Evolutionary conservation across 2,797 vertebrate species (phyloP), one percentile per base, ranked within the genome.

Genomic region (Steatocranus sp.): DNA sequence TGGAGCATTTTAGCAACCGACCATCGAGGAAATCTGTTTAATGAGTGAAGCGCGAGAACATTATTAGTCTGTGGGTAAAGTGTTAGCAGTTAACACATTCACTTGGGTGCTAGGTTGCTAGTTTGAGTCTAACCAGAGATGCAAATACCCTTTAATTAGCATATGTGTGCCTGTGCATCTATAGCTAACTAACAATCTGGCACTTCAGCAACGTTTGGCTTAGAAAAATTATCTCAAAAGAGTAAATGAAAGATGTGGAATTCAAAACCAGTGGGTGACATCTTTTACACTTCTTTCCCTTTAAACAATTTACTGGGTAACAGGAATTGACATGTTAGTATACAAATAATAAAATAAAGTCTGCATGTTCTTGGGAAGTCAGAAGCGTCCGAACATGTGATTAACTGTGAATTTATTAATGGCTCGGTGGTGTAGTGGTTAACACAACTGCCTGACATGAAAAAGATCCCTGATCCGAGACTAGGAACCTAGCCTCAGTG

Each of bases 381-480:
- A 0, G 0, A 12, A 36, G 18, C 1, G 1, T n/a, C 32, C 11
- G 6, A 61, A 36, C 32, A 61, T 36, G 4, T 34, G 30, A 58
- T 58, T 58, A 58, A 61, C 56, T 38, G 7, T 63, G 34, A 66
- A 41, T 66, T 66, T 63, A 36, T 63, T 63, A 6, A 7, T 41
- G 34, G 18, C 58, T 63, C 4, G 2, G 34, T 63, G 34, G 34
- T 66, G 61, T 41, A 66, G 34, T 41, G n/a, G n/a, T 66, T 66
- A 66, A 41, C 34, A 66, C 34, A 66, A 38, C 32, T 63, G 32
- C 18, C 58, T 63, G 32, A 63, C n/a, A 38, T 38, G 0, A 38
- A 66, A 66, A 66, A 66, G 34, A 38, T 23, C 34, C 61, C 34
- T 38, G 34, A 23, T 66, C 34, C 14, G n/a, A 66, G 61, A 66